Percentiles rank a stretch among this genome's conserved stretches.
Evolutionary conservation across 2,797 vertebrate species (phyloP).

Genomic region (Cuculus canorus): DNA sequence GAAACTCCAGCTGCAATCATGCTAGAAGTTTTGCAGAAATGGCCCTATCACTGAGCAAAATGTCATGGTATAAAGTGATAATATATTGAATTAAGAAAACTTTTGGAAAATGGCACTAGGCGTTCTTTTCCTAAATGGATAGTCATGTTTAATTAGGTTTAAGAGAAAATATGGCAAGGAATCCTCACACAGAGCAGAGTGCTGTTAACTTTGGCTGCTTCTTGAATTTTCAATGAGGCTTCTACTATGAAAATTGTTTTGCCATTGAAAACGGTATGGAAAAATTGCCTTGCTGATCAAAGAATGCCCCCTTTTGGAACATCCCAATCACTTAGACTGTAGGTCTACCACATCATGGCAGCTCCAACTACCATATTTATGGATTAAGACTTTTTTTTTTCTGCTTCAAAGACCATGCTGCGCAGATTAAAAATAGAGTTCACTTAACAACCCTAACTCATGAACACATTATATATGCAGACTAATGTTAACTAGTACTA

Average conservation of each 20-base stretch:
- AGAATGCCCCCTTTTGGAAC: slow-evolving; percentile 48
- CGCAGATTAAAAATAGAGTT: not conserved
- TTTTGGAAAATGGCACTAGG: not conserved
- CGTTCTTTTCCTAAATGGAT: slow-evolving; percentile 25
- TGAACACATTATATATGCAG: fast-evolving
- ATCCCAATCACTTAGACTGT: not conserved
- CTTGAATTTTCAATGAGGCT: slow-evolving; percentile 47
- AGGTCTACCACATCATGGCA: not conserved
- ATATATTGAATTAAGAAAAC: slow-evolving; percentile 6
- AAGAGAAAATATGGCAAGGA: slow-evolving; percentile 56
- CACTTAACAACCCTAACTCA: not conserved
- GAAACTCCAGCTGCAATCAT: not conserved
- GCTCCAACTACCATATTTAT: not conserved
- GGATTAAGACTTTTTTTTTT: not conserved
- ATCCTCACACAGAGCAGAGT: slow-evolving; percentile 39
- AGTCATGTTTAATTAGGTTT: slow-evolving; percentile 54
- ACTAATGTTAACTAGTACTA: not conserved
- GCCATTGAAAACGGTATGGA: not conserved
- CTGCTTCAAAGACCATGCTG: not conserved
- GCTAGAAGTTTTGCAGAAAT: not conserved
- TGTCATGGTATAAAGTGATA: not conserved
- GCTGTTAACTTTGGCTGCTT: slow-evolving; percentile 56
- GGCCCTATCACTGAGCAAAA: not conserved
- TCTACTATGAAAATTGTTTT: not conserved
- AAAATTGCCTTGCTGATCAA: slow-evolving; percentile 10